Evolutionary conservation across 2,888 invertebrate species (phyloP), one percentile per base, ranked within the genome.

Genomic region (Onthophagus sagittarius): DNA sequence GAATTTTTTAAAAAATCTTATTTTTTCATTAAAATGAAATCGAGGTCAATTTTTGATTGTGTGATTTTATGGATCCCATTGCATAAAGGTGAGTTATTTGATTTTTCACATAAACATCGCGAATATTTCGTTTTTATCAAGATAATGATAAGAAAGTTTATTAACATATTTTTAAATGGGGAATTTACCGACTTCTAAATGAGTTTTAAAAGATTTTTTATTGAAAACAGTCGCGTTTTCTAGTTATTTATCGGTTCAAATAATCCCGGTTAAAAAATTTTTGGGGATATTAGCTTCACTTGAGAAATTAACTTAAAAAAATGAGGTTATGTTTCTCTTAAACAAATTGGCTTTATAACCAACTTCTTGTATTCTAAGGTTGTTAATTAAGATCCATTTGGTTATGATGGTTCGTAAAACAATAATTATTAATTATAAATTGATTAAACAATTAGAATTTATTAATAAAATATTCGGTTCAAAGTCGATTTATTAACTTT

Each of bases 41-140:
- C 0, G 99, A 99, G 77, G 91, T 92, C 84, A 63, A 96, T 91
- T 86, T 93, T 93, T 1, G 94, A 86, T 78, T 89, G 91, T 15
- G 90, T 86, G 83, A 90, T 91, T 83, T 88, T 95, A 84, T 99
- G 98, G 0, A 94, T 94, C 13, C 95, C 95, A 87, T 99, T 99
- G 85, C 99, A 99, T 64, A 99, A 87, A 0, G 99, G 99, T n/a
- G n/a, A n/a, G n/a, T n/a, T n/a, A n/a, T n/a, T 87, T 99, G 98
- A 23, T 86, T 90, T 82, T 95, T 94, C 99, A 85, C 99, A 99
- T 0, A 94, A 86, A 84, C 99, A 99, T 98, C 98, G 99, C 32
- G 89, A 85, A 84, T 98, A 98, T 0, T 87, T 89, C 85, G 95
- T 95, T 62, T 90, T 92, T 82, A 75, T 70, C 67, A 62, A 5